Base-by-base conservation (phyloP, 2,888 invertebrate genomes). In the Athrips mouffetella region DNA sequence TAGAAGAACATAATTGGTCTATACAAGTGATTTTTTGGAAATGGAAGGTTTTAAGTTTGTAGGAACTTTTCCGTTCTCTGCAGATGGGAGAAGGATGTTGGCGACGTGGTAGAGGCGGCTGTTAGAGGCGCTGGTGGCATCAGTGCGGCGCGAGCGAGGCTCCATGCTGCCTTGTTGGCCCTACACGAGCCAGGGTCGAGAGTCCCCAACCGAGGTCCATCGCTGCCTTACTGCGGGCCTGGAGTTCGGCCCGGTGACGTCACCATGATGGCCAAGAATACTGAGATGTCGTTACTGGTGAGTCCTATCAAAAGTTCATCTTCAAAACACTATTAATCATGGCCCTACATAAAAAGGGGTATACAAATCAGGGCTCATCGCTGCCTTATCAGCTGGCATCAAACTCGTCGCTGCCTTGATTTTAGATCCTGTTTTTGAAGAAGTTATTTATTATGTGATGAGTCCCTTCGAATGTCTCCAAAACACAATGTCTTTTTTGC, bases 161-260 rank as follows among this genome's bases (percentile, higher is more conserved):
- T 88, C 0, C 87, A 88, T 50, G 87, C 86, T 0, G 87, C 87
- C 0, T 60, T 88, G 4, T 63, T 85, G 8, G 84, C 87, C 0
- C 62, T 87, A 2, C 85, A 80, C 59, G 79, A 78, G 50, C 68
- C 77, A 0, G 50, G 61, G 1, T 69, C 67, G 4, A 65, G 69
- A 23, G 63, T 74, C 35, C 80, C 85, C 29, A 88, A 88, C 62
- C 70, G 87, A 1, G 90, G 89, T 13, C 91, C 91, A 13, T 87
- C 90, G 54, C 81, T 91, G 47, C 90, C 90, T 52, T 91, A 91
- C 73, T 91, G 90, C 64, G 91, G 91, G 23, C 89, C 90, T 31
- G 90, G 89, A 16, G 89, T 89, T 18, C 62, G 85, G 5, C 85
- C 85, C 0, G 89, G 89, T 0, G 89, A 89, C 58, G 88, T 89